Base-by-base conservation (phyloP, 2,888 invertebrate genomes). In the Melanostoma mellinum region DNA sequence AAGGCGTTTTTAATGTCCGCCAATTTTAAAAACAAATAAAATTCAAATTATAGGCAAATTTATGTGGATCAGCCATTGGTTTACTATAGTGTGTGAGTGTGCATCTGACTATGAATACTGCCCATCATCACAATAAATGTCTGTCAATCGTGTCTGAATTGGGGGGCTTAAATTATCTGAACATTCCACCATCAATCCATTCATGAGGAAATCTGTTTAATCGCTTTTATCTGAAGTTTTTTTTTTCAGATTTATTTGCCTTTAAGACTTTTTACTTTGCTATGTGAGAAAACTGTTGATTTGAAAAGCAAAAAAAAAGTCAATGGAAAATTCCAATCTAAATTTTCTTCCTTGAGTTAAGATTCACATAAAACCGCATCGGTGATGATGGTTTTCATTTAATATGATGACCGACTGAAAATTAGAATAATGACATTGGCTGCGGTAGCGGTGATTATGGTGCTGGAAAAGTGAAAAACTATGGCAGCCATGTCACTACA, bases 121-220 rank as follows among this genome's bases (percentile, higher is more conserved):
- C 20, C 44, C 35, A 35, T 36, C 44, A 55, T 68, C 53, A 35
- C 33, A 44, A 20, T 44, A 52, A 68, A 68, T 30, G 68, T 5
- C 68, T 46, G 68, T 55, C 68, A 56, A 46, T 46, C 36, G 6
- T 56, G 48, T 38, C 10, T 42, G n/a, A 38, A n/a, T 20, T 20
- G 20, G 20, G 20, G 20, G 10, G 10, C 48, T 48, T 6, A 61
- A 36, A 44, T 35, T 55, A 55, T 68, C 67, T 53, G 35, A 5
- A 53, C 35, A 55, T 44, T 35, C 6, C 10, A 60, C 3, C 55
- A 46, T 20, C 46, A 30, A 55, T 42, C 44, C 40, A 10, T 52
- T 44, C 46, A 56, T 46, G 56, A 38, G 68, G 56, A 32, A 69
- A 48, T 56, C 68, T 50, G n/a, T 56, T 69, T 69, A 69, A 69